Percentiles rank a stretch among this genome's conserved stretches.
Conservation (phyloP, 2,797 vertebrate species). For the Hypotaenidia okinawae region DNA sequence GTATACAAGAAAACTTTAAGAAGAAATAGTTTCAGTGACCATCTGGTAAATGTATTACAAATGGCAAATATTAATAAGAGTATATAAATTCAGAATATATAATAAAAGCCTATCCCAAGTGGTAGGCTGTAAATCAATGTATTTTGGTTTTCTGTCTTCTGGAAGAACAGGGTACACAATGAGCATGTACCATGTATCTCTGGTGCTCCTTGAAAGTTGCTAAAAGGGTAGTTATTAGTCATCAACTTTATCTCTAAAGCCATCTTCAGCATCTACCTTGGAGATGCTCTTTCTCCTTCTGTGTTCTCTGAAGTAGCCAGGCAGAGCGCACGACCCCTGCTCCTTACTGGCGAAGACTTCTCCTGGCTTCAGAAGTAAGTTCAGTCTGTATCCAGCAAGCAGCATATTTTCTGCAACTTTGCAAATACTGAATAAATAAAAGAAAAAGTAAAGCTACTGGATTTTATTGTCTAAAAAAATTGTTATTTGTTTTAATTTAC, state of each 20-base stretch:
- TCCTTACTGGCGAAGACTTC: slow-evolving; percentile 71
- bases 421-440: not conserved
- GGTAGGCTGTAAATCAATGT: not conserved
- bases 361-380: slow-evolving; percentile 78
- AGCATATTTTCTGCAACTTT: not conserved
- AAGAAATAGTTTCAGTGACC: not conserved
- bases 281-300: slow-evolving; percentile 62
- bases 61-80: not conserved
- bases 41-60: not conserved
- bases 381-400: slow-evolving; percentile 27
- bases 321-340: slow-evolving; percentile 57
- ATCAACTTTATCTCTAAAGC: slow-evolving; percentile 30
- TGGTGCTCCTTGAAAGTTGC: not conserved
- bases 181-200: not conserved
- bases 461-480: slow-evolving; percentile 52
- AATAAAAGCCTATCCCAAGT: not conserved
- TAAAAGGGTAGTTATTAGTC: not conserved
- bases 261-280: slow-evolving; percentile 58
- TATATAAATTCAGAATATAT: not conserved
- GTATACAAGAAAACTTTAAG: not conserved
- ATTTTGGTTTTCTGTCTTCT: not conserved
- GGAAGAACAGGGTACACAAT: not conserved
- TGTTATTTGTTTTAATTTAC: slow-evolving; percentile 72
- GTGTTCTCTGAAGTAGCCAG: slow-evolving; percentile 68
- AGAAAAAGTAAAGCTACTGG: not conserved